phyloP scores from a whole-genome alignment of 1,140 invertebrate species.

The Drosophila rufa region DNA sequence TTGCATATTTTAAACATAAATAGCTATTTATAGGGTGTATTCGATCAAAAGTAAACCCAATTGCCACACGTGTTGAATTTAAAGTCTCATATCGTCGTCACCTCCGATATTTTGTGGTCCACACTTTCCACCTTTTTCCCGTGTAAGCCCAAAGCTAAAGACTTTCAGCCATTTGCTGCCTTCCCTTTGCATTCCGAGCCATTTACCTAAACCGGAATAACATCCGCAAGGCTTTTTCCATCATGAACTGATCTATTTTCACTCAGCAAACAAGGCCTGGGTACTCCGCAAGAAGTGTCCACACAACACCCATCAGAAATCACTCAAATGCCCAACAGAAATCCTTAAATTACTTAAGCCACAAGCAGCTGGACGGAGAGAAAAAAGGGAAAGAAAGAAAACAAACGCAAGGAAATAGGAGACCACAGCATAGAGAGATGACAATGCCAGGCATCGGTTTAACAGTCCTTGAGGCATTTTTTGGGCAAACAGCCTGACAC shows the following conservation, averaged over 20 bases:
- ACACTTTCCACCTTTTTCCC: constrained; percentile 4
- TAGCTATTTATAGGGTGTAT: not conserved
- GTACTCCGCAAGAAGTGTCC: not conserved
- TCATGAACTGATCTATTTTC: constrained; percentile 43
- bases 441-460: constrained; percentile 45
- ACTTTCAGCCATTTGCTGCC: not conserved
- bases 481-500: constrained; percentile 72
- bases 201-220: constrained; percentile 31
- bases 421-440: constrained; percentile 19
- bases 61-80: not conserved
- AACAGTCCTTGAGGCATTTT: constrained; percentile 64
- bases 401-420: constrained; percentile 26
- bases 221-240: constrained; percentile 13
- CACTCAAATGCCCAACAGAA: constrained; percentile 52
- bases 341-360: constrained; percentile 61
- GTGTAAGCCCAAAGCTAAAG: not conserved
- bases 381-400: constrained; percentile 17
- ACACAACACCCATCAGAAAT: constrained; percentile 43
- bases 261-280: constrained; percentile 27
- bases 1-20: too few species aligned
- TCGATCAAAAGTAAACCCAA: not conserved
- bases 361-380: constrained; percentile 15
- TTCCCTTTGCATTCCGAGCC: constrained; percentile 16
- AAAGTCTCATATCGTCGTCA: not conserved
- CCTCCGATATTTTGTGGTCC: not conserved